phyloP scores from a whole-genome alignment of 2,888 invertebrate species.

The Molanna angustata region DNA sequence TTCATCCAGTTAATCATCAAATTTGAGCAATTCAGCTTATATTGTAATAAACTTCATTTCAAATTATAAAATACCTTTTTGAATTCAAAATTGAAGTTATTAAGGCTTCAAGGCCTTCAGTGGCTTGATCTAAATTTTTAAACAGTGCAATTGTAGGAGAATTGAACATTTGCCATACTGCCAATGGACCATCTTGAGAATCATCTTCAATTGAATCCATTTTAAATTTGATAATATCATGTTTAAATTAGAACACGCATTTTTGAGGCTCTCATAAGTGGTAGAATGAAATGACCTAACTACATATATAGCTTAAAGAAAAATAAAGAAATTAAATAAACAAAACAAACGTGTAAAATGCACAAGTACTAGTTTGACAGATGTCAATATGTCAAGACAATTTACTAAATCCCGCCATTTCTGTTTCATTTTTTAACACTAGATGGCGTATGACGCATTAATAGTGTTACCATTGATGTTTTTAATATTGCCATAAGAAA shows the following conservation, averaged over 20 bases:
- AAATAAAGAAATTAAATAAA: background rate
- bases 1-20: background rate
- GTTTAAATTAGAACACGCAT: background rate
- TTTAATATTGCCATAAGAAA: no score
- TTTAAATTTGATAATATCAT: constrained; percentile 3
- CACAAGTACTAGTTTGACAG: no score
- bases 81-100: constrained; percentile 60
- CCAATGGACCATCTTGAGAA: constrained; percentile 37
- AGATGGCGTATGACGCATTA: no score
- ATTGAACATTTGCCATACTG: constrained; percentile 63
- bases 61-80: constrained; percentile 43
- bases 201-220: constrained; percentile 23
- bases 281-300: no score
- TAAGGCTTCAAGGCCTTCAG: constrained; percentile 54
- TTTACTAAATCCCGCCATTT: constrained; percentile 6
- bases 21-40: background rate
- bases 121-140: constrained; percentile 55
- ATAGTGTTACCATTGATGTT: no score
- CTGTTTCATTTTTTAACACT: no score
- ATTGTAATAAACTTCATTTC: no score
- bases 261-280: background rate
- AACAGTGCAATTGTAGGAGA: constrained; percentile 59
- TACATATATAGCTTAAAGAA: background rate
- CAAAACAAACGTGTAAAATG: background rate
- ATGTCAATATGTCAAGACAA: constrained; percentile 2